These are phyloP conservation scores for Sebastes miniatus DNA, from an alignment of 2,797 vertebrate species.

Conservation along the genomic window DNA sequence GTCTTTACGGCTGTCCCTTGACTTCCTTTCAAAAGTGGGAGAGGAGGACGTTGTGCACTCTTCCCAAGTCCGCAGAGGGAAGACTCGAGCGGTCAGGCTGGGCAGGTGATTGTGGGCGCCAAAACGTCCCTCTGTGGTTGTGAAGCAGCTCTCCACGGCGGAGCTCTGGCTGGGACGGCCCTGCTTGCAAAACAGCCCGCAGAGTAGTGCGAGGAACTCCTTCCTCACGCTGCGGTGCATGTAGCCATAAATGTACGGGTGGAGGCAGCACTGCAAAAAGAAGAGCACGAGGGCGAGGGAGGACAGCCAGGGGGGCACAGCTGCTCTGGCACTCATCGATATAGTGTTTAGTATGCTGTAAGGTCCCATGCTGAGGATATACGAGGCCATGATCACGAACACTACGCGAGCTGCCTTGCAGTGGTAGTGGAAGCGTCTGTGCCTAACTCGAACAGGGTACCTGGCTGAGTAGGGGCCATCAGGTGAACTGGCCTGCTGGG, in stretches of 20 bases:
- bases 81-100: slow-evolving; percentile 74
- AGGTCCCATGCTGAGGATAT: slow-evolving; percentile 89
- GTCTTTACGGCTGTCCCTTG: slow-evolving; percentile 84
- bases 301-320: slow-evolving; percentile 84
- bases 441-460: slow-evolving; percentile 76
- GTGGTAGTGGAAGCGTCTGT: slow-evolving; percentile 87
- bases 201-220: slow-evolving; percentile 87
- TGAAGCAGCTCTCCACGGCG: slow-evolving; percentile 82
- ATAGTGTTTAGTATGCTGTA: slow-evolving; percentile 88
- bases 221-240: slow-evolving; percentile 91
- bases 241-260: slow-evolving; percentile 92
- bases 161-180: slow-evolving; percentile 77
- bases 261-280: slow-evolving; percentile 90
- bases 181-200: slow-evolving; percentile 80
- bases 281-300: slow-evolving; percentile 88
- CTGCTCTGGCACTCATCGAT: slow-evolving; percentile 76
- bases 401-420: slow-evolving; percentile 91
- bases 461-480: slow-evolving; percentile 65
- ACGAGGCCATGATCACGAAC: slow-evolving; percentile 90
- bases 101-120: slow-evolving; percentile 71
- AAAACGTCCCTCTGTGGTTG: slow-evolving; percentile 81
- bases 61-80: slow-evolving; percentile 83
- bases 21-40: slow-evolving; percentile 81
- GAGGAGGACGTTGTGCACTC: slow-evolving; percentile 85
- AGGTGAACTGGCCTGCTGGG: slow-evolving; percentile 58